A percentile compares a stretch with the other conserved stretches of the same genome.
Evolutionary conservation across 2,113 vertebrate genomes (phyloP).

Genomic region (Sylvicapra grimmia): DNA sequence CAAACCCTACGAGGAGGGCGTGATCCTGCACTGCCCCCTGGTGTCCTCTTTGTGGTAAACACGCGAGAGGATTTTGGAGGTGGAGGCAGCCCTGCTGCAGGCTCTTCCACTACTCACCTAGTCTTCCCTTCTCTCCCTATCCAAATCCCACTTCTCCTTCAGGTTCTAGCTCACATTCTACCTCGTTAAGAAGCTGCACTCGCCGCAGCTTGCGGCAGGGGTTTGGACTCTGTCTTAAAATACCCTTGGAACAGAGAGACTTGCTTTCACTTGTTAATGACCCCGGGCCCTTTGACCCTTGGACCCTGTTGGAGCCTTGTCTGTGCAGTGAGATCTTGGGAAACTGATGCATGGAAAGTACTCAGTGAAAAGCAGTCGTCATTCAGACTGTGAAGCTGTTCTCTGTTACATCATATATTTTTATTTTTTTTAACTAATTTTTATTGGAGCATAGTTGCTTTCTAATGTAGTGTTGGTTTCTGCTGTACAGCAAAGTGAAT

Average conservation of each 20-base stretch:
- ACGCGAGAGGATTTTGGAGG: neutral
- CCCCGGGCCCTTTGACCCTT: neutral
- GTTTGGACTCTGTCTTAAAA: neutral
- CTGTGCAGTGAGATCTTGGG: neutral
- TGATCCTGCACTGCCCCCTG: conserved; percentile 41
- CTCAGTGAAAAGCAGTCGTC: neutral
- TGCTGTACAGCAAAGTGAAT: neutral
- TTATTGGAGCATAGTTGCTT: neutral
- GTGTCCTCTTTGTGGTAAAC: neutral
- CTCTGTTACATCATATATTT: neutral
- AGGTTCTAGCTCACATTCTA: neutral
- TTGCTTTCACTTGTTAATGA: neutral
- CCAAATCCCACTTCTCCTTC: neutral
- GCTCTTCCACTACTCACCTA: neutral
- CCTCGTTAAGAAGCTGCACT: neutral
- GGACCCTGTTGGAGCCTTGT: neutral
- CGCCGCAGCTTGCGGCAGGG: neutral
- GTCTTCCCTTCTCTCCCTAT: neutral
- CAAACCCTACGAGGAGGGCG: rapidly evolving
- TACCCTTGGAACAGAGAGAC: neutral
- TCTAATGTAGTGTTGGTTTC: neutral
- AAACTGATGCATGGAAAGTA: neutral
- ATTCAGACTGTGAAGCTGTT: neutral
- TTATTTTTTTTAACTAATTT: neutral
- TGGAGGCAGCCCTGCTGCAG: neutral